A percentile compares a stretch with the other conserved stretches of the same genome.
These are phyloP conservation scores for Sorex fumeus DNA, from an alignment of 2,113 vertebrate species.

Conservation along the genomic window DNA sequence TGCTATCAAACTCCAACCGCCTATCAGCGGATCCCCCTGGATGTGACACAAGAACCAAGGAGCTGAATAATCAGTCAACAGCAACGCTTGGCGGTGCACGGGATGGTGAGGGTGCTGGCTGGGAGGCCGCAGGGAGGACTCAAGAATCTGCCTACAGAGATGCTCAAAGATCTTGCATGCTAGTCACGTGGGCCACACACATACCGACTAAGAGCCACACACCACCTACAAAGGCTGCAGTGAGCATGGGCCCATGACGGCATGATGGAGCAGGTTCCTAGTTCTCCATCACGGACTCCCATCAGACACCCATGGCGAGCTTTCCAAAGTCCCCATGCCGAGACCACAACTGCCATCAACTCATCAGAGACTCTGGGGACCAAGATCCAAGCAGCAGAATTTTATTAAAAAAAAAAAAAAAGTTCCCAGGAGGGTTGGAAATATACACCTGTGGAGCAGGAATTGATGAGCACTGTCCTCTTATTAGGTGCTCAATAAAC, in stretches of 20 bases:
- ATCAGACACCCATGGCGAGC: background rate
- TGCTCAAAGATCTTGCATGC: background rate
- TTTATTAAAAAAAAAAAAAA: too few relatives aligned
- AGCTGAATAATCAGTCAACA: conserved; percentile 34
- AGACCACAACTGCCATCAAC: background rate
- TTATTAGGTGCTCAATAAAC: background rate
- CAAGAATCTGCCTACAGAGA: background rate
- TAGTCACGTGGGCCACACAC: conserved; percentile 6
- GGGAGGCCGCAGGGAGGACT: background rate
- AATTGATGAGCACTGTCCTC: background rate
- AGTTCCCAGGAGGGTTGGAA: too few relatives aligned
- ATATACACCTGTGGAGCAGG: background rate
- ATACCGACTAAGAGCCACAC: background rate
- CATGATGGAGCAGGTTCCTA: accelerated
- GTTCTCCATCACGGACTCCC: background rate
- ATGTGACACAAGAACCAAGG: conserved; percentile 56
- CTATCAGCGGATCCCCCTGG: conserved; percentile 33
- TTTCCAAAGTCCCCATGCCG: background rate
- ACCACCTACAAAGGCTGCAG: background rate
- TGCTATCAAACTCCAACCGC: conserved; percentile 58
- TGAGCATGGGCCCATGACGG: background rate
- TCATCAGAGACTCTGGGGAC: background rate
- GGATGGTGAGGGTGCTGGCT: background rate
- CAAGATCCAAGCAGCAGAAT: background rate
- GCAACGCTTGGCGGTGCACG: background rate